phyloP scores from a whole-genome alignment of 2,113 vertebrate species.

The Hemiprocne comata region DNA sequence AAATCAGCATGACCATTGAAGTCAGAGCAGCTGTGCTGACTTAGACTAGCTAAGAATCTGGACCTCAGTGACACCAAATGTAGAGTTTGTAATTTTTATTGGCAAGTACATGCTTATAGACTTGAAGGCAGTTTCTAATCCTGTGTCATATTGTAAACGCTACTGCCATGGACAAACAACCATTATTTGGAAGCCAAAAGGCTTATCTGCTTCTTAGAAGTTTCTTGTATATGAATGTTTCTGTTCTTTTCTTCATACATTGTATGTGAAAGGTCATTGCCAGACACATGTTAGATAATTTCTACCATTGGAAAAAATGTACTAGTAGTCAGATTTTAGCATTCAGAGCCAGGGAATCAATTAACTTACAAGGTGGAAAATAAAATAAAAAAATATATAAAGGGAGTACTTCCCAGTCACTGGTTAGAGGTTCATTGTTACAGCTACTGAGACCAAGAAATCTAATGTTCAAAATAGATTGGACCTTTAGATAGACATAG shows the following conservation, averaged over 20 bases:
- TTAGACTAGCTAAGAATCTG: not conserved
- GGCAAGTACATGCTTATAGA: conserved; percentile 24
- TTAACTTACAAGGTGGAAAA: not conserved
- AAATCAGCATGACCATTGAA: not conserved
- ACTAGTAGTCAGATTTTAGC: not conserved
- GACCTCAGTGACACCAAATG: conserved; percentile 7
- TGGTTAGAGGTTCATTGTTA: not conserved
- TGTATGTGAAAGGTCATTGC: not conserved
- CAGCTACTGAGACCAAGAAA: not conserved
- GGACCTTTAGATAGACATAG: not conserved
- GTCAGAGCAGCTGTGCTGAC: not conserved
- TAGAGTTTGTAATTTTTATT: not conserved
- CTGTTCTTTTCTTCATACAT: not conserved
- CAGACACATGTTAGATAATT: not conserved
- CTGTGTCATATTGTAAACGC: conserved; percentile 37
- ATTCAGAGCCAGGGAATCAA: not conserved
- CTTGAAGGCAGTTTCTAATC: conserved; percentile 20
- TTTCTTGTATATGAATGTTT: not conserved
- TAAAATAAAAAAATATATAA: not conserved
- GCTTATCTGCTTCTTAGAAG: not conserved
- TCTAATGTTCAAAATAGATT: not conserved
- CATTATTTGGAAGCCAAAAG: not conserved
- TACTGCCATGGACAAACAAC: not conserved
- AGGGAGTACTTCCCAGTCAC: not conserved
- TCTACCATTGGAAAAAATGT: not conserved